phyloP scores from a whole-genome alignment of 2,113 vertebrate species.

The cattle (Bos taurus) region DNA sequence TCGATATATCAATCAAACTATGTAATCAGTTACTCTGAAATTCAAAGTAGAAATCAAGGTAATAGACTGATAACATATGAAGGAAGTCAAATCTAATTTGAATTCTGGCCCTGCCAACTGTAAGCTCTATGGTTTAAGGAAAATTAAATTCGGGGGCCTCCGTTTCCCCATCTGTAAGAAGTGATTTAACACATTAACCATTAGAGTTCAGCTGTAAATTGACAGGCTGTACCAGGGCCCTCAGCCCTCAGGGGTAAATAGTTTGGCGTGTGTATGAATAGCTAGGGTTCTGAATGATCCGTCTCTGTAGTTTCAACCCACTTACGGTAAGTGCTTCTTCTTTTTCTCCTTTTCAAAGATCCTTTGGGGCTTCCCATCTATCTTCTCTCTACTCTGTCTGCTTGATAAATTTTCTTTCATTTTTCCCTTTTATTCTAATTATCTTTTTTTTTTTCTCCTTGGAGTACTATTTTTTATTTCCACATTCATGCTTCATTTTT shows the following conservation, averaged over 20 bases:
- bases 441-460: neutral
- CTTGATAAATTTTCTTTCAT: neutral
- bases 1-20: neutral
- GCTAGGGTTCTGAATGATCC: neutral
- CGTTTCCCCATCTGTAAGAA: neutral
- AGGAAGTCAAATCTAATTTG: neutral
- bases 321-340: neutral
- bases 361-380: neutral
- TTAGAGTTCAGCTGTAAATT: neutral
- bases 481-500: neutral
- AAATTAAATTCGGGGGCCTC: neutral
- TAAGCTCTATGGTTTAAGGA: neutral
- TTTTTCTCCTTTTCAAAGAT: neutral
- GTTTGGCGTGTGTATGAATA: neutral
- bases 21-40: neutral
- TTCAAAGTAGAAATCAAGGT: conserved; percentile 5
- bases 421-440: neutral
- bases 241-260: neutral
- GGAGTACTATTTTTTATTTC: neutral
- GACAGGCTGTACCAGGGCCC: too few relatives aligned
- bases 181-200: neutral
- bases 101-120: neutral
- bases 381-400: neutral
- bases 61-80: neutral
- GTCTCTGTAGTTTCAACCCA: neutral